Conservation (phyloP, 1,140 invertebrate genomes). For the Centruroides vittatus region DNA sequence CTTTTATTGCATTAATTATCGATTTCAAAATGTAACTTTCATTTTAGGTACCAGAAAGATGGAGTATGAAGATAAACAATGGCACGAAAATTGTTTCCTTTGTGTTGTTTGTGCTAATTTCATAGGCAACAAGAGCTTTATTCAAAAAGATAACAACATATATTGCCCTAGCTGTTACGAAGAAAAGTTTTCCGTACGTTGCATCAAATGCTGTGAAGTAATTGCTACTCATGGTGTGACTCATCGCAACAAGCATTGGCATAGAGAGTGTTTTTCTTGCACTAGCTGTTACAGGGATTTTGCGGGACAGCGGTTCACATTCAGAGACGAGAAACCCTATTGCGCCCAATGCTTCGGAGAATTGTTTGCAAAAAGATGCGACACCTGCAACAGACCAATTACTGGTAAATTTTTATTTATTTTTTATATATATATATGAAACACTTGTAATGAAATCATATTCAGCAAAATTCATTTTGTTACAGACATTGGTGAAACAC, state of each 20-base stretch:
- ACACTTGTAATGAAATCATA: slow-evolving; percentile 3
- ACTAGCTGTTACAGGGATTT: slow-evolving; percentile 87
- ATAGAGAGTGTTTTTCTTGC: slow-evolving; percentile 82
- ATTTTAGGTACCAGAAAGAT: slow-evolving; percentile 95
- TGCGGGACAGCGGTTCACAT: slow-evolving; percentile 96
- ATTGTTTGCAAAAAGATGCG: slow-evolving; percentile 95
- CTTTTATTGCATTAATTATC: too few relatives aligned
- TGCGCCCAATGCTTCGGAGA: slow-evolving; percentile 98
- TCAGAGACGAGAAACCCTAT: slow-evolving; percentile 94
- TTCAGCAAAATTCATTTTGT: not conserved
- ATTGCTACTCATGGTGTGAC: slow-evolving; percentile 80
- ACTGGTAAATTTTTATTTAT: slow-evolving; percentile 52
- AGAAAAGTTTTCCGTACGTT: slow-evolving; percentile 95
- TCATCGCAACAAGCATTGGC: slow-evolving; percentile 99
- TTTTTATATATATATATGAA: not conserved
- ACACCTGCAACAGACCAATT: slow-evolving; percentile 93
- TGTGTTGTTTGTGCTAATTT: slow-evolving; percentile 90
- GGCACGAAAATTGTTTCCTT: slow-evolving; percentile 99
- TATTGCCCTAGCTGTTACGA: slow-evolving; percentile 98
- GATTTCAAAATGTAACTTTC: too few relatives aligned
- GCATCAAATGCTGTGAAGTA: slow-evolving; percentile 97
- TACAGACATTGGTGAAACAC: slow-evolving; percentile 49
- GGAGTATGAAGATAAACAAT: slow-evolving; percentile 99
- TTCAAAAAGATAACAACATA: slow-evolving; percentile 96
- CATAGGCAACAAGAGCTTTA: slow-evolving; percentile 98